These are phyloP conservation scores for Orthosia cruda DNA, from an alignment of 2,888 invertebrate genomes.

Conservation along the genomic window DNA sequence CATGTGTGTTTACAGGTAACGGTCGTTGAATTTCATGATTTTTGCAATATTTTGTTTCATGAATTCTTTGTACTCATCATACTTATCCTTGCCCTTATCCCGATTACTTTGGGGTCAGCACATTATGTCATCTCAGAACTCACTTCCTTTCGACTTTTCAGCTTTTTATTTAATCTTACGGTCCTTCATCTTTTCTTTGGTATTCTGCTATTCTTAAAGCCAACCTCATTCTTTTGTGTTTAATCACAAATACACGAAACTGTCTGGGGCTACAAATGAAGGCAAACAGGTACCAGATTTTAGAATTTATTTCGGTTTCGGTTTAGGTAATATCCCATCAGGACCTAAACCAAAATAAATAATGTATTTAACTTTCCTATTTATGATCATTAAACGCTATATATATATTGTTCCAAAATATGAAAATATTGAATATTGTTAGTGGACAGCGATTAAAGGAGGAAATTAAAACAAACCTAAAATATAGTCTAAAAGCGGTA, in stretches of 20 bases:
- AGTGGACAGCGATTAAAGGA: not conserved
- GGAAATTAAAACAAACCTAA: conserved; percentile 14
- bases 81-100: not conserved
- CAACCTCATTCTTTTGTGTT: not conserved
- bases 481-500: not conserved
- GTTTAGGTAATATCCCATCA: not conserved
- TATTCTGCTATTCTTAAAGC: not conserved
- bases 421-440: not conserved
- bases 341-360: too few species aligned
- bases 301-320: not conserved
- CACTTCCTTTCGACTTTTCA: not conserved
- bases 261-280: not conserved
- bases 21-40: not conserved
- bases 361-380: not conserved
- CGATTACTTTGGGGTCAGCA: not conserved
- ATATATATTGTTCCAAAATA: not conserved
- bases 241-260: not conserved
- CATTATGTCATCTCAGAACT: not conserved
- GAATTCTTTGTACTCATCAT: not conserved
- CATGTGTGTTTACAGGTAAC: conserved; percentile 1
- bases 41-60: not conserved
- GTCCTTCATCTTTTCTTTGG: not conserved
- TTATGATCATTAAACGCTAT: not conserved
- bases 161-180: not conserved
- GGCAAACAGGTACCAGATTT: not conserved